Base-by-base conservation (phyloP, 92 coral and sea anemone species). In the Parazoanthus swiftii region DNA sequence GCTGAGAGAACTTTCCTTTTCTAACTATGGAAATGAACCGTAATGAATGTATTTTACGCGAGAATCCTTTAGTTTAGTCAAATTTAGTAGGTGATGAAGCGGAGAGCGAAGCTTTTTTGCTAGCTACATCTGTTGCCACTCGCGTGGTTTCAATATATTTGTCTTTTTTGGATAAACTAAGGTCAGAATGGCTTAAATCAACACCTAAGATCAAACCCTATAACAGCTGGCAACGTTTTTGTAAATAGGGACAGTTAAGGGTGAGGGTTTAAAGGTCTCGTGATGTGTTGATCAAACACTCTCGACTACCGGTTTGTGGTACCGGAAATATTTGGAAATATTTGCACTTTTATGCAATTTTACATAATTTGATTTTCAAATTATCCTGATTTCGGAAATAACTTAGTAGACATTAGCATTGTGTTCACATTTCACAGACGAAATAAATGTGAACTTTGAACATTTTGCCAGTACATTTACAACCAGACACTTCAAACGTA, bases 281-380 rank as follows among this genome's bases (percentile, higher is more conserved):
- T 67, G 86, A 67, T 21, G 63, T 20, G 38, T 23, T 37, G 54
- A 63, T 58, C 74, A 81, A 8, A 35, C 25, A 46, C 37, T 26
- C 75, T 56, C 46, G 67, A 36, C 15, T 70, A 48, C 66, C 67
- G 70, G 44, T 58, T 71, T 21, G 21, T 70, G 67, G 66, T 70
- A 71, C 77, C 87, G 87, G 87, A 84, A 84, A 84, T 33, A 70
- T 56, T 71, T 70, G 43, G 44, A 18, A 83, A 71, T 68, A 44
- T 71, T 68, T 26, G 76, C 76, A 83, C 48, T 67, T 83, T 23
- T 29, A 16, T 21, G 37, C 21, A 26, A 9, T 43, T 70, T 71
- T 71, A 25, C 9, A 43, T 48, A 68, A 84, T 70, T 35, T 84
- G 79, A 73, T 84, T 42, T 84, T 48, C 83, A 79, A 56, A 80